Evolutionary conservation across 2,113 vertebrate species (phyloP), one percentile per base, ranked within the genome.

Genomic region (Nothobranchius kuhntae): DNA sequence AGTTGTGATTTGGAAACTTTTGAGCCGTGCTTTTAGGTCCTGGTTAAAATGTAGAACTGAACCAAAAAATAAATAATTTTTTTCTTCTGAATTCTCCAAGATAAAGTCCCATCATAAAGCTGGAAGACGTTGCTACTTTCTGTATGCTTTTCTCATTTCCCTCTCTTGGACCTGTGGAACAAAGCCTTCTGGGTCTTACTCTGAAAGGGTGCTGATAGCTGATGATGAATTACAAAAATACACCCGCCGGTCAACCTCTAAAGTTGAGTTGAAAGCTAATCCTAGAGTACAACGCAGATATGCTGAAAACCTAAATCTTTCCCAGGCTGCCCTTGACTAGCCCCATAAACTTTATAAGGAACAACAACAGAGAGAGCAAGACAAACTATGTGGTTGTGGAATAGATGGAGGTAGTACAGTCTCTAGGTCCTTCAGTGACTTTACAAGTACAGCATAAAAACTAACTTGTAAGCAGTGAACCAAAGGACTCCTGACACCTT

Each of bases 161-260:
- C 61, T 80, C 53, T 80, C 76, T 42, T 73, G 54, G 68, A 82
- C 75, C 52, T 15, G 3, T n/a, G 57, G 59, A 70, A 14, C 30
- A 53, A 53, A 44, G 44, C 15, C 70, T 56, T 68, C 24, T 10
- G 48, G 75, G 61, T 44, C 46, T 69, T 58, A 59, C 40, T n/a
- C 54, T 54, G 7, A 15, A 52, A 38, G 56, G 24, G 51, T 4
- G 60, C 51, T 68, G 77, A 80, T 64, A 54, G 62, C 9, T n/a
- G 21, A 9, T 67, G 73, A 82, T 75, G 40, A 36, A 81, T 65
- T 55, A 36, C 60, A 69, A 65, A 82, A 78, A 74, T 17, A 77
- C 11, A 69, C 8, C 46, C 46, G 70, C 75, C 63, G 0, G 65
- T 81, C 75, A 81, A 15, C 17, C n/a, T 53, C 38, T 44, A 9